Evolutionary conservation across 1,140 invertebrate species (phyloP), one percentile per base, ranked within the genome.

Genomic region (Copidosoma floridanum): DNA sequence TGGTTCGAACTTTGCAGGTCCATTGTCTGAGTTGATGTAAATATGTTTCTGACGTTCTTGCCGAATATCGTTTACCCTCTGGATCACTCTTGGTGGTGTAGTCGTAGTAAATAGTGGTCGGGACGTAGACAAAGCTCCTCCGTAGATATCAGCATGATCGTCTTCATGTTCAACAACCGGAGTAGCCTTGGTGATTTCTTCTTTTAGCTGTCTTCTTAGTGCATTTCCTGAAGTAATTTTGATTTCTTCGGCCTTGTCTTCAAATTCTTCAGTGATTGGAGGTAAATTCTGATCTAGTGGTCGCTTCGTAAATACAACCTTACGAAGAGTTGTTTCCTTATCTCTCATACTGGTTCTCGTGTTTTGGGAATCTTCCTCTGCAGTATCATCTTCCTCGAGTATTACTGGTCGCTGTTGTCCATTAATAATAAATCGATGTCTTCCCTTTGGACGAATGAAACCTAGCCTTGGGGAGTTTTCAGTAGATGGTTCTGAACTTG

Each of bases 101-200:
- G 83, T 83, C 0, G 86, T 89, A 2, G 86, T 89, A 64, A 88
- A 88, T 12, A 88, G 72, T 14, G 86, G 86, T 40, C 86, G 71
- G 12, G 85, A 80, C 29, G 86, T 85, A 2, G 84, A 84, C 21
- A 86, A 68, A 23, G 85, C 83, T 50, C 85, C 83, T 29, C 85
- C 85, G 63, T 88, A 88, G 8, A 88, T 83, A 64, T 88, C 86
- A 4, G 83, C 82, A 11, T 84, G 82, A 65, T 88, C 87, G 62
- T 86, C 84, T 12, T 72, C 71, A 14, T 70, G 64, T 12, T 61
- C 62, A 6, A 71, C 64, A 26, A 68, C 73, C 0, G 75, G 58
- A 29, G 69, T 70, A 0, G 74, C 41, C 37, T 82, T 81, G 0
- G 78, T 77, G 0, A 74, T 74, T 8, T 78, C 78, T 0, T 79